These are phyloP conservation scores for Polypedilum pembai DNA, from an alignment of 1,140 invertebrate genomes.

Conservation along the genomic window DNA sequence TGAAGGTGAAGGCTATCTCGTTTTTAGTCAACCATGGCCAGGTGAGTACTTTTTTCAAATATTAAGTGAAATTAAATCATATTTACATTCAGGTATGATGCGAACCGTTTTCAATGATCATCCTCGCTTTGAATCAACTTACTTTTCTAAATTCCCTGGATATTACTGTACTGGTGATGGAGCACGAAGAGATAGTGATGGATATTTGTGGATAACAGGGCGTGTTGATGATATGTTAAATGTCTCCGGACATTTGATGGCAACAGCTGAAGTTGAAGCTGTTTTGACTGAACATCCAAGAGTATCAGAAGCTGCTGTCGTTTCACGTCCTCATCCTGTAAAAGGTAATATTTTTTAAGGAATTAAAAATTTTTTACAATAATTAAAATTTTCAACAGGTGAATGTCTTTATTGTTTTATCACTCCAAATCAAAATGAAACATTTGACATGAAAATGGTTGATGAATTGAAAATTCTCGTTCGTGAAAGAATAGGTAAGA, in stretches of 20 bases:
- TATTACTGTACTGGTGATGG: slow-evolving; percentile 97
- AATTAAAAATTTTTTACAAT: too few relatives aligned
- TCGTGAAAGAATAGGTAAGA: slow-evolving; percentile 64
- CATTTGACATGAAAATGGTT: slow-evolving; percentile 62
- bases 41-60: too few relatives aligned
- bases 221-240: slow-evolving; percentile 97
- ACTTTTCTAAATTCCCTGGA: slow-evolving; percentile 92
- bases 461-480: slow-evolving; percentile 75
- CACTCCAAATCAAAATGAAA: slow-evolving; percentile 69
- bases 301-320: slow-evolving; percentile 91
- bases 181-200: slow-evolving; percentile 82
- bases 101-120: slow-evolving; percentile 87
- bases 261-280: slow-evolving; percentile 91
- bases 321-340: slow-evolving; percentile 83
- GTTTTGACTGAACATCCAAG: slow-evolving; percentile 74
- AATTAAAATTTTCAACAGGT: slow-evolving; percentile 47
- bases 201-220: slow-evolving; percentile 95
- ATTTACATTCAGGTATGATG: slow-evolving; percentile 68
- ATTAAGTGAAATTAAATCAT: too few relatives aligned
- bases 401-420: slow-evolving; percentile 96
- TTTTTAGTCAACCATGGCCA: slow-evolving; percentile 91
- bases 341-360: too few relatives aligned
- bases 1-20: slow-evolving; percentile 86
- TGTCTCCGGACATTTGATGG: slow-evolving; percentile 94
- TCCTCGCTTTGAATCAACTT: slow-evolving; percentile 85